Conservation (phyloP, 1,140 invertebrate genomes). For the Drosophila ficusphila region DNA sequence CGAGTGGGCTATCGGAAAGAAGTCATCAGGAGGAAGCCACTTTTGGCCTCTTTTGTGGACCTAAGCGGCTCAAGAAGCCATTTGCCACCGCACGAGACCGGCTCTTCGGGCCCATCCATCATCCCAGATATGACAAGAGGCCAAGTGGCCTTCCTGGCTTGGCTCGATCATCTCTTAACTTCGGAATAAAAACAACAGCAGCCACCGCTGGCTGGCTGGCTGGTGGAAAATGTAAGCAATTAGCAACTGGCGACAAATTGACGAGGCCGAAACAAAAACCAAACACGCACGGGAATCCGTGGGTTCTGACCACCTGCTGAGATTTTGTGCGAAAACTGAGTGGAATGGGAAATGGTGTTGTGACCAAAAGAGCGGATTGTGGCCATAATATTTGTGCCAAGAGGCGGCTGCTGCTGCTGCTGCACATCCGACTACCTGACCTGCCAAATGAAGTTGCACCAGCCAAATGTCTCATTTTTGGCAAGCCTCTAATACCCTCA, state of each 20-base stretch:
- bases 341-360: slow-evolving; percentile 18
- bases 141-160: slow-evolving; percentile 16
- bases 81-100: slow-evolving; percentile 32
- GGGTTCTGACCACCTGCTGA: slow-evolving; percentile 57
- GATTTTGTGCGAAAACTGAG: slow-evolving; percentile 70
- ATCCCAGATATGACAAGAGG: slow-evolving; percentile 37
- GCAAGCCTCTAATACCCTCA: slow-evolving; percentile 20
- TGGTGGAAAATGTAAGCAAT: slow-evolving; percentile 50
- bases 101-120: slow-evolving; percentile 24
- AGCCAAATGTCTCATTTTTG: slow-evolving; percentile 61
- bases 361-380: slow-evolving; percentile 60
- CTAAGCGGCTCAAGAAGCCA: slow-evolving; percentile 42
- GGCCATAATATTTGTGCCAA: slow-evolving; percentile 74
- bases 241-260: slow-evolving; percentile 81
- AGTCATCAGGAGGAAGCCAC: slow-evolving; percentile 24
- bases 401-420: slow-evolving; percentile 13
- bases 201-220: neutral
- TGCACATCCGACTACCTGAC: slow-evolving; percentile 31
- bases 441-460: slow-evolving; percentile 68
- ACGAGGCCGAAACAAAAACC: slow-evolving; percentile 43
- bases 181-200: slow-evolving; percentile 15
- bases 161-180: slow-evolving; percentile 33
- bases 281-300: slow-evolving; percentile 22
- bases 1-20: slow-evolving; percentile 15
- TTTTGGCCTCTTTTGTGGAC: slow-evolving; percentile 36